Conservation (phyloP, 2,113 vertebrate species). For the Melanerpes formicivorus region DNA sequence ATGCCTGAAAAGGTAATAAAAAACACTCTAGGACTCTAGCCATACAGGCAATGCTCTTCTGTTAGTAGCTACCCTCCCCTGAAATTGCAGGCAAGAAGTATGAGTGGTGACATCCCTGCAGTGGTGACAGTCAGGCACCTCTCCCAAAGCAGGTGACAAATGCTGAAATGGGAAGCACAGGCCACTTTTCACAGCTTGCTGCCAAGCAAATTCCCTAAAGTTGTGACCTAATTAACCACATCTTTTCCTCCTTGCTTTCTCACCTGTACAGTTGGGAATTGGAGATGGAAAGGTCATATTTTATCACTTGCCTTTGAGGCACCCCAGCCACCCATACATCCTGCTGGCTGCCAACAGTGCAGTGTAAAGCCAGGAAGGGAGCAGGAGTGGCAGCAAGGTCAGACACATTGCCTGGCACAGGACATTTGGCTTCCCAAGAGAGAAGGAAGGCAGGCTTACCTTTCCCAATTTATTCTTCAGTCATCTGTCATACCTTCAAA, state of each 20-base stretch:
- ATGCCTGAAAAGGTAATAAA: background rate
- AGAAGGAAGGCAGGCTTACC: background rate
- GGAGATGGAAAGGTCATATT: background rate
- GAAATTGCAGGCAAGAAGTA: background rate
- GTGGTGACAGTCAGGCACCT: background rate
- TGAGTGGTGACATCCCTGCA: background rate
- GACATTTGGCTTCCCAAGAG: background rate
- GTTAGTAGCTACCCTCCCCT: background rate
- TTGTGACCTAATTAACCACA: background rate
- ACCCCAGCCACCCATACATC: background rate
- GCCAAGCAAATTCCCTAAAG: background rate
- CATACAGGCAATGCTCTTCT: background rate
- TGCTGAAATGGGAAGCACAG: background rate
- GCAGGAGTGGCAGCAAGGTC: background rate
- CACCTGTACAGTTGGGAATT: background rate
- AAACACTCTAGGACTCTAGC: background rate
- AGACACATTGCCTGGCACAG: background rate
- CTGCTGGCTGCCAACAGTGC: background rate
- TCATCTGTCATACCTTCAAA: background rate
- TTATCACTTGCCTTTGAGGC: background rate
- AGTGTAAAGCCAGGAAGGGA: rapidly evolving
- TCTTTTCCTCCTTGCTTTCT: background rate
- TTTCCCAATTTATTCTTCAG: constrained; percentile 7
- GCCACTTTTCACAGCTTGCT: background rate
- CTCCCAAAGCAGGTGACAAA: background rate